Evolutionary conservation across 1,140 invertebrate species (phyloP).

Genomic region (Scaptomyza pallida): DNA sequence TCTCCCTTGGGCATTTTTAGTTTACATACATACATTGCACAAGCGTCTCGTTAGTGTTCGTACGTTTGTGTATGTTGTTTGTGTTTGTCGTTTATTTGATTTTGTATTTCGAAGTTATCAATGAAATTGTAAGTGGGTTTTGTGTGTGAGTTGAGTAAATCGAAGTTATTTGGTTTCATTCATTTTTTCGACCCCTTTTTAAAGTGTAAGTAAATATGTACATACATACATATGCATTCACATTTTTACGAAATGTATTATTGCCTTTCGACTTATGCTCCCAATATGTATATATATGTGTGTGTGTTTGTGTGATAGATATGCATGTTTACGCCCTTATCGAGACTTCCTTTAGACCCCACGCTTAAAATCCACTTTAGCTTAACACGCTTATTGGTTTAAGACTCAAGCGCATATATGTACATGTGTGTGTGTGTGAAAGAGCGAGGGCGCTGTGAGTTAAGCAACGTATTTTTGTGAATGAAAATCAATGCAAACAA

Average conservation of each 20-base stretch:
- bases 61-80: constrained; percentile 9
- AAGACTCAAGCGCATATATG: constrained; percentile 9
- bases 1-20: constrained; percentile 28
- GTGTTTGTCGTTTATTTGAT: constrained; percentile 51
- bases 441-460: background rate
- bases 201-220: background rate
- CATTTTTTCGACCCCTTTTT: constrained; percentile 11
- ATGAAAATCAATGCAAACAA: constrained; percentile 35
- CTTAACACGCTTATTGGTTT: constrained; percentile 34
- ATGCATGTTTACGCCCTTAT: constrained; percentile 47
- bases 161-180: constrained; percentile 63
- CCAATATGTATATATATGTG: background rate
- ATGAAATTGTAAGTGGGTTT: constrained; percentile 54
- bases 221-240: background rate
- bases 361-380: constrained; percentile 3
- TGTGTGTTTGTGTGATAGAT: constrained; percentile 35
- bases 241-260: constrained; percentile 32
- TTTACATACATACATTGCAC: constrained; percentile 62
- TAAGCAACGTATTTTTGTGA: constrained; percentile 39
- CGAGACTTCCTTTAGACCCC: background rate
- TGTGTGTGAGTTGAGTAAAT: constrained; percentile 42
- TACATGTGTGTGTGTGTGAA: background rate
- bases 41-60: constrained; percentile 16
- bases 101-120: constrained; percentile 67
- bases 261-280: constrained; percentile 18